Base-by-base conservation (phyloP, 2,888 invertebrate species). In the Tuta absoluta region DNA sequence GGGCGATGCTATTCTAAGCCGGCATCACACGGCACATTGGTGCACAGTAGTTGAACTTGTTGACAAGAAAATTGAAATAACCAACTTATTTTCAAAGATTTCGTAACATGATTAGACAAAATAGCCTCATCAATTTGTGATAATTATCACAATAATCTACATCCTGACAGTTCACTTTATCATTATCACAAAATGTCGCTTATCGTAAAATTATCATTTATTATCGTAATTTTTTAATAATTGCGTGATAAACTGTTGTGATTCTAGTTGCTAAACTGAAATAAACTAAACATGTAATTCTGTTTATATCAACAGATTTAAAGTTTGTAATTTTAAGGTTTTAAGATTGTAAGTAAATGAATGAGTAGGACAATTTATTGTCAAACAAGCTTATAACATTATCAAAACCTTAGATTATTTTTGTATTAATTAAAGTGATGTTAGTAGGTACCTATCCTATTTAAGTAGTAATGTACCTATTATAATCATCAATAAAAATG, bases 61-160 rank as follows among this genome's bases (percentile, higher is more conserved):
- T n/a, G 10, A 19, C 10, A 19, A n/a, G 17, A 12, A 17, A 49
- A 8, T n/a, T 19, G 10, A 17, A n/a, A 51, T 19, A 51, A 8
- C 7, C 11, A 11, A n/a, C 5, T 33, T 48, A 63, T 57, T 58
- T 57, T 19, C 48, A 14, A 61, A 23, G 45, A 61, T 64, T 64
- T 65, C 62, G 57, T 24, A 62, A 62, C 38, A 62, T 19, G 63
- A 67, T 65, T 61, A 23, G 21, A 10, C 4, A 58, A 38, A 65
- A 71, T 73, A 72, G 74, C 72, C 69, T 69, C 75, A 82, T 82
- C 82, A 76, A 81, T 83, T 33, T 75, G 69, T 68, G 60, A 67
- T 60, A 62, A 62, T 59, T 62, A 62, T 67, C 66, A 17, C 57
- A 60, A 60, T 59, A 59, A 62, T 67, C 66, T 17, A 62, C 37